Conservation (phyloP, 2,113 vertebrate species). For the Strix aluco region DNA sequence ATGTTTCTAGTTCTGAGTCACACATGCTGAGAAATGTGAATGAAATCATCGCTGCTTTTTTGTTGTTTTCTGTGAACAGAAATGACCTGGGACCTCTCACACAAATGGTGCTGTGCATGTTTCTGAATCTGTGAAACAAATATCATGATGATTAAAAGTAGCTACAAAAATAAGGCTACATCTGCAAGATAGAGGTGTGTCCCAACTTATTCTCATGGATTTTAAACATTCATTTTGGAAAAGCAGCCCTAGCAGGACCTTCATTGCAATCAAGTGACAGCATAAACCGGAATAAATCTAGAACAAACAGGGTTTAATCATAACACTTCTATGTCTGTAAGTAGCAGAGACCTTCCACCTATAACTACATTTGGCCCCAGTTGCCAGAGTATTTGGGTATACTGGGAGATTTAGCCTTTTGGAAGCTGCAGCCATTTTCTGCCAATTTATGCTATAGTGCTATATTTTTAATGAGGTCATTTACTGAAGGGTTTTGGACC, state of each 20-base stretch:
- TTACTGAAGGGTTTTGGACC: constrained; percentile 34
- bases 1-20: not conserved
- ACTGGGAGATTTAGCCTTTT: not conserved
- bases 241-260: not conserved
- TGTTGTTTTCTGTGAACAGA: constrained; percentile 2
- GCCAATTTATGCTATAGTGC: not conserved
- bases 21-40: not conserved
- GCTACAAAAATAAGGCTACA: not conserved
- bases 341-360: not conserved
- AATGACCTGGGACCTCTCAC: not conserved
- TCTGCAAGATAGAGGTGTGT: not conserved
- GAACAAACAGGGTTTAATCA: not conserved
- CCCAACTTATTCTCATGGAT: not conserved
- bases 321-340: not conserved
- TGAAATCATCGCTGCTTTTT: not conserved
- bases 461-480: constrained; percentile 48
- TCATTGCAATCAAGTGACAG: not conserved
- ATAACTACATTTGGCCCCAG: not conserved
- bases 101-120: not conserved
- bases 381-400: not conserved
- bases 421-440: not conserved
- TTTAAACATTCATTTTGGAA: not conserved
- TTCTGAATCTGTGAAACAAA: not conserved
- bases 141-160: not conserved
- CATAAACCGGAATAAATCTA: not conserved